Base-by-base conservation (phyloP, 53 echinoderm and acorn worm species). In the Crossaster papposus region DNA sequence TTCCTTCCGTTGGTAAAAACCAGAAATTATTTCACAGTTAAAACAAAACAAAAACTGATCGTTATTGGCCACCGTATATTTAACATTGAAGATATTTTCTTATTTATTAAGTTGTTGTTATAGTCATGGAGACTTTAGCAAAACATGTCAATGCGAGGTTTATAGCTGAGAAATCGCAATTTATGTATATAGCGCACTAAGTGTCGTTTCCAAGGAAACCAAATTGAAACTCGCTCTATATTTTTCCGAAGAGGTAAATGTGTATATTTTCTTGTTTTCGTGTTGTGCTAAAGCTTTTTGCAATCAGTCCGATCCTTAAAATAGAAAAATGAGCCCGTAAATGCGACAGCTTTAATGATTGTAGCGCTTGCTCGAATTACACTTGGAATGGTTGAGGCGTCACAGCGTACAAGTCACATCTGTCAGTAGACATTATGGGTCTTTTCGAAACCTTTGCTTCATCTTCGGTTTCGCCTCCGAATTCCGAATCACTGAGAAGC, bases 181-280 rank as follows among this genome's bases (percentile, higher is more conserved):
- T 20, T 83, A 83, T 85, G 72, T 85, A 85, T 85, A 85, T 85
- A 85, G 72, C 54, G 85, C 85, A 85, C 85, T 65, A 73, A 53
- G 73, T 85, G 85, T 52, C 85, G 85, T 83, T 24, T 34, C 18
- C 2, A 11, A 33, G 75, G 35, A 31, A 85, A 32, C 17, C 54
- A 83, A 72, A 73, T 34, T 36, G 2, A 51, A 32, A 22, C 53
- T 52, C 30, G 53, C 85, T 85, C 30, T 85, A 73, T 72, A 68
- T 84, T 85, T 85, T 85, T 72, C 33, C 30, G 26, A 17, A 83
- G 35, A 70, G 73, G 84, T 83, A 50, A 52, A 85, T 73, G 72
- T 85, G 54, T 85, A 85, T 85, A 70, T 83, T 83, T 85, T 85
- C 65, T 64, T n/a, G 65, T 37, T 44, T 83, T 38, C 70, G 38